A percentile compares a stretch with the other conserved stretches of the same genome.
phyloP scores from a whole-genome alignment of 2,888 invertebrate genomes.

The Drosophila hamatofila region DNA sequence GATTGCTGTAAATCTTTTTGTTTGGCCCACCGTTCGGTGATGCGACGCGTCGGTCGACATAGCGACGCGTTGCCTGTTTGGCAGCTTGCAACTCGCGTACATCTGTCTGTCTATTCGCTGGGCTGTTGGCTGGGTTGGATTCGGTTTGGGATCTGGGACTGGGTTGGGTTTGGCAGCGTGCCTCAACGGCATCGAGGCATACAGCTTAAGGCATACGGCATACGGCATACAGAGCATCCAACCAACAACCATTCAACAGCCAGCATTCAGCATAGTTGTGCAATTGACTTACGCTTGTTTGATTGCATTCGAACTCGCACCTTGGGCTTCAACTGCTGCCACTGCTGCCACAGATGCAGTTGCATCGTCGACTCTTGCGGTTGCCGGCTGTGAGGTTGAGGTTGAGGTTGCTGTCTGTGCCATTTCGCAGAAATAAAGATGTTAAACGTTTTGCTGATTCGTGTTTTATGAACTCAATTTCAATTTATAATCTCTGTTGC shows the following conservation, averaged over 20 bases:
- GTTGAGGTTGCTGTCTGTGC: conserved; percentile 59
- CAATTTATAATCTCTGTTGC: conserved; percentile 83
- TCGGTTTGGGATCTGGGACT: conserved; percentile 18
- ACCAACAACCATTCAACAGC: conserved; percentile 36
- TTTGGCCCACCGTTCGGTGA: conserved; percentile 41
- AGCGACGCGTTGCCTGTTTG: conserved; percentile 58
- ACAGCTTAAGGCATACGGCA: conserved; percentile 27
- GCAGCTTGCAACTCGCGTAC: conserved; percentile 68
- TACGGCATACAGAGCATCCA: conserved; percentile 34
- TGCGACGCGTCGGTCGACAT: conserved; percentile 45
- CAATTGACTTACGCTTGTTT: conserved; percentile 78
- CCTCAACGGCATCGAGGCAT: conserved; percentile 21
- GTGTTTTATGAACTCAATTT: conserved; percentile 84
- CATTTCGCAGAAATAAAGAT: conserved; percentile 82
- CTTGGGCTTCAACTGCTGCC: conserved; percentile 59
- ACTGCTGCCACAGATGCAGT: conserved; percentile 42
- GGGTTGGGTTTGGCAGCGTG: conserved; percentile 29
- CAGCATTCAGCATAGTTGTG: conserved; percentile 56
- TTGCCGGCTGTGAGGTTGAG: conserved; percentile 42
- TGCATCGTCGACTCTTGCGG: conserved; percentile 61
- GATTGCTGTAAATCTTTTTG: not conserved
- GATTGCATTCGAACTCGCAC: conserved; percentile 81
- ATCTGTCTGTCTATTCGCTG: conserved; percentile 72
- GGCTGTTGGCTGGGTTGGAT: conserved; percentile 37
- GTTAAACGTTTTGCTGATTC: conserved; percentile 84